Conservation (phyloP, 2,797 vertebrate genomes). For the Melanotaenia boesemani region DNA sequence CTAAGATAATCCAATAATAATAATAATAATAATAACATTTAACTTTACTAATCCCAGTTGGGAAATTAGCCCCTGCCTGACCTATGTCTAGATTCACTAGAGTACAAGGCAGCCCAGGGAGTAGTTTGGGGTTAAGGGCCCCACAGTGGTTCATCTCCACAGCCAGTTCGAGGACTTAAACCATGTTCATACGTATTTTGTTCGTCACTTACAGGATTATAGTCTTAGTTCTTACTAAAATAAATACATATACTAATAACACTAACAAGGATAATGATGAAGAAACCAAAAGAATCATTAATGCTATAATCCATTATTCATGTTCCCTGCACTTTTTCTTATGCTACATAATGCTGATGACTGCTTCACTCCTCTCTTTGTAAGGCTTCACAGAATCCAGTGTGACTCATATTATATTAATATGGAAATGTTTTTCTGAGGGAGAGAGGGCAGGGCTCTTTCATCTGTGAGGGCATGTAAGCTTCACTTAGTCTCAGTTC, state of each 20-base stretch:
- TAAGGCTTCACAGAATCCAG: conserved; percentile 40
- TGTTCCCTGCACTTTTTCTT: conserved; percentile 18
- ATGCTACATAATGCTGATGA: conserved; percentile 19
- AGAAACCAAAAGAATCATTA: conserved; percentile 13
- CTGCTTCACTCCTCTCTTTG: conserved; percentile 32
- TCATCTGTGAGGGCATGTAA: conserved; percentile 43
- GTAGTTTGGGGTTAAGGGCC: not conserved
- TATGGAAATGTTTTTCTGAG: conserved; percentile 49
- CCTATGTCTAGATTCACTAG: not conserved
- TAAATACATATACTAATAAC: not conserved
- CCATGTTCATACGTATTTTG: not conserved
- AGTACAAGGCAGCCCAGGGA: not conserved
- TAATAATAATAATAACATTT: too few species aligned
- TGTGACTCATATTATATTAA: conserved; percentile 52
- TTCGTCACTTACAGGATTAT: not conserved
- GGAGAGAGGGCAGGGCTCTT: conserved; percentile 42
- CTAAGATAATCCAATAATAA: conserved; percentile 3
- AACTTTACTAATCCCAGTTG: not conserved
- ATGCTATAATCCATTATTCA: conserved; percentile 43
- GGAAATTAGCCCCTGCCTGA: not conserved
- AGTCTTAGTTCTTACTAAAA: not conserved
- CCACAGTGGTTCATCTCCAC: not conserved
- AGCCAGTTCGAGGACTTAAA: not conserved
- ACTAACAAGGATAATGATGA: conserved; percentile 10
- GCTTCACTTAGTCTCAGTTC: conserved; percentile 26